Evolutionary conservation across 2,113 vertebrate species (phyloP).

Genomic region (Caranx melampygus): DNA sequence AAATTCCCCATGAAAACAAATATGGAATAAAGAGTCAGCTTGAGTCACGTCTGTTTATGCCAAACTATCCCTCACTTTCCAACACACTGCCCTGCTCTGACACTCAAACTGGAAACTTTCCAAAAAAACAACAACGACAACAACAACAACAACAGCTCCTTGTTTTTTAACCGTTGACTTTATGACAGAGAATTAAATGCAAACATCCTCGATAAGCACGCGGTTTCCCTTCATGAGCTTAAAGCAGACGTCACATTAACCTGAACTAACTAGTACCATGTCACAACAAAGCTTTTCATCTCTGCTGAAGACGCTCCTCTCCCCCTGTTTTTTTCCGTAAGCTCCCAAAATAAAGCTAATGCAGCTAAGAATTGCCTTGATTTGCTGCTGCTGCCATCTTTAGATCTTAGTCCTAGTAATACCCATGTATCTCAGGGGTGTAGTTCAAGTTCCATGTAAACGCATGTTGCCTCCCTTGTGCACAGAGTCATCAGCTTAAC

Average conservation of each 20-base stretch:
- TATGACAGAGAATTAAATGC: conserved; percentile 17
- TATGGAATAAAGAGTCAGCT: conserved; percentile 7
- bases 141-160: not conserved
- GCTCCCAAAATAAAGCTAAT: conserved; percentile 43
- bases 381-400: conserved; percentile 49
- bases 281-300: conserved; percentile 47
- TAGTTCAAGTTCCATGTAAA: conserved; percentile 53
- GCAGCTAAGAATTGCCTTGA: conserved; percentile 35
- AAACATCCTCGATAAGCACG: not conserved
- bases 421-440: conserved; percentile 38
- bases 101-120: conserved; percentile 24
- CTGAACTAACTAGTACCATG: conserved; percentile 40
- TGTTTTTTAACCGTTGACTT: not conserved
- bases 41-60: not conserved
- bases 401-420: conserved; percentile 43
- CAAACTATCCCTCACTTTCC: conserved; percentile 13
- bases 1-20: conserved; percentile 21
- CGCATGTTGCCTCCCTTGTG: conserved; percentile 26
- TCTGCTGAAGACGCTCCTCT: conserved; percentile 2
- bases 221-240: conserved; percentile 8
- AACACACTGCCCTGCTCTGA: not conserved
- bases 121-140: conserved; percentile 13
- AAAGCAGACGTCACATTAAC: conserved; percentile 49
- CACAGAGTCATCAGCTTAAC: conserved; percentile 61
- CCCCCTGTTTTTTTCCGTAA: not conserved